These are phyloP conservation scores for Cremastinae sp. DNA, from an alignment of 2,888 invertebrate genomes.

Conservation along the genomic window DNA sequence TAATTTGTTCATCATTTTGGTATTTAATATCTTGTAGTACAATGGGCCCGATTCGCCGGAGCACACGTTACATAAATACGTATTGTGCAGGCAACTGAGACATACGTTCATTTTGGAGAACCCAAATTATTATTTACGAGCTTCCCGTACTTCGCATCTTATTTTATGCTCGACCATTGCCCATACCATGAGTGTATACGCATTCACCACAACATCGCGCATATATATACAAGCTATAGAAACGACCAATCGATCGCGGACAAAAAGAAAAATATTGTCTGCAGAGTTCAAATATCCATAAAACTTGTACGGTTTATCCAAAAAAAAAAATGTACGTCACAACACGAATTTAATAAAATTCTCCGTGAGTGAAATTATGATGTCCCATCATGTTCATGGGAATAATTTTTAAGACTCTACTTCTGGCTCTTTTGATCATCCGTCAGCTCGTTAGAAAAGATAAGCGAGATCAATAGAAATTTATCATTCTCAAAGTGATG, in stretches of 20 bases:
- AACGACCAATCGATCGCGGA: background rate
- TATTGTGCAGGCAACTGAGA: constrained; percentile 27
- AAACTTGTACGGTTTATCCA: too few relatives aligned
- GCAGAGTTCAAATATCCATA: too few relatives aligned
- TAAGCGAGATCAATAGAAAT: constrained; percentile 30
- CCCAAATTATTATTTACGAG: constrained; percentile 54
- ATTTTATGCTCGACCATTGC: constrained; percentile 44
- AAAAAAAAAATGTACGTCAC: too few relatives aligned
- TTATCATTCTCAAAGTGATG: constrained; percentile 31
- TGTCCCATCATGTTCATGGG: constrained; percentile 33
- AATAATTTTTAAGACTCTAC: background rate
- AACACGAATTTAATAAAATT: too few relatives aligned
- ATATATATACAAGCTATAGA: background rate
- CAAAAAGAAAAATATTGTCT: too few relatives aligned
- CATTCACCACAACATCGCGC: too few relatives aligned
- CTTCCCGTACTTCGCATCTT: constrained; percentile 27
- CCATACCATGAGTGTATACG: constrained; percentile 13
- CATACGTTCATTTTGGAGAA: constrained; percentile 20
- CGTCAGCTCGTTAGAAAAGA: constrained; percentile 27
- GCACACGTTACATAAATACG: background rate
- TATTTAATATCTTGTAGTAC: constrained; percentile 29
- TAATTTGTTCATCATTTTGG: constrained; percentile 53
- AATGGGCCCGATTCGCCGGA: background rate
- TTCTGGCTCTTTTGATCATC: constrained; percentile 7
- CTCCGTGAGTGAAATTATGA: too few relatives aligned